Base-by-base conservation (phyloP, 1,140 invertebrate genomes). In the Atta texana region DNA sequence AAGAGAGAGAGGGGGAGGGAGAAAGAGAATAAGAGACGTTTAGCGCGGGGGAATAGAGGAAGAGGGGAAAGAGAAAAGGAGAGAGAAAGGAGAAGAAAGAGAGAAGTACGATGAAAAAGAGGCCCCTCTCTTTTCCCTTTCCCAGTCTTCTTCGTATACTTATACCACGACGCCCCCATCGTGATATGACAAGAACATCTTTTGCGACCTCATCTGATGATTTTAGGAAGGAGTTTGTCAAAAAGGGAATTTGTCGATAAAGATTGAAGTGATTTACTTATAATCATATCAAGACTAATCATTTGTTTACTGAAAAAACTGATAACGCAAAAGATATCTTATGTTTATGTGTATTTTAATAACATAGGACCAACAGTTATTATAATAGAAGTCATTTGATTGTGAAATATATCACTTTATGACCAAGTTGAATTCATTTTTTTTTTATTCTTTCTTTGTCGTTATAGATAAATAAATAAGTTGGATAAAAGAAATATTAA, bases 61-160 rank as follows among this genome's bases (percentile, higher is more conserved):
- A 44, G 39, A 44, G 8, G 39, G 39, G 7, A 10, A 10, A 7
- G 34, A 31, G 55, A 72, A 16, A 44, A 6, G n/a, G 24, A 61
- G 34, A 63, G n/a, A 84, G 55, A 75, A 69, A 69, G n/a, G 39
- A 69, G 21, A 49, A 76, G 55, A 64, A 64, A 77, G 63, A 71
- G 63, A 81, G 77, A 82, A 55, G 77, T 31, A 34, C 66, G 66
- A 88, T 85, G 77, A 88, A 88, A 89, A 88, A 87, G 55, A 63
- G 89, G 72, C 82, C 89, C 89, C 89, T 86, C 89, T 91, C 80
- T 86, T 81, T 57, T 57, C 44, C 87, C 89, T 91, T 90, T 91
- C 89, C 81, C 64, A 84, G 66, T 89, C 64, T 86, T 78, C 80
- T 78, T 71, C 71, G 64, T 68, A 66, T 71, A 57, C 53, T 80